Conservation (phyloP, 2,888 invertebrate genomes). For the Pardosa pseudoannulata region DNA sequence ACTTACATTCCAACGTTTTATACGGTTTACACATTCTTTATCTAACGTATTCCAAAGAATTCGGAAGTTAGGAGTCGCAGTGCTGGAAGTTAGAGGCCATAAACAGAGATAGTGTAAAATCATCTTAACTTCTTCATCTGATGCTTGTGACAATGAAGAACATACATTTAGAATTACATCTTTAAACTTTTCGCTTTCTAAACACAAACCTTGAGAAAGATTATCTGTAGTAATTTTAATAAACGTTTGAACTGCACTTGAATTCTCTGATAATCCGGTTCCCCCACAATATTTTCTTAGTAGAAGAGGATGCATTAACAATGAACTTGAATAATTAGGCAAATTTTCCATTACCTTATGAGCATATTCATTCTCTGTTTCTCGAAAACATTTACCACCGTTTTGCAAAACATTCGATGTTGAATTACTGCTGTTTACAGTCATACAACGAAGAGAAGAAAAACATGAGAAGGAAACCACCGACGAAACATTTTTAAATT, state of each 20-base stretch:
- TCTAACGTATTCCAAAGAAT: conserved; percentile 49
- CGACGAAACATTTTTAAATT: no score
- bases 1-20: conserved; percentile 33
- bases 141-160: background rate
- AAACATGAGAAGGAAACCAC: no score
- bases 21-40: conserved; percentile 32
- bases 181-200: conserved; percentile 33
- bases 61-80: conserved; percentile 45
- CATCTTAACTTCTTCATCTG: conserved; percentile 25
- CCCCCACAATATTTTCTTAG: background rate
- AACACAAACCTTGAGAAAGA: background rate
- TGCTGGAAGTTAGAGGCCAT: conserved; percentile 44
- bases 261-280: background rate
- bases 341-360: conserved; percentile 48
- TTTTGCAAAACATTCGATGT: no score
- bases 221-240: conserved; percentile 27
- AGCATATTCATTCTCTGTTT: conserved; percentile 55
- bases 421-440: no score
- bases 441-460: background rate
- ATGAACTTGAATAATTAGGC: conserved; percentile 1
- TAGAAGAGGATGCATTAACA: conserved; percentile 23
- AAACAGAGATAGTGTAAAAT: conserved; percentile 42
- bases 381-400: conserved; percentile 34
- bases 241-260: conserved; percentile 19
- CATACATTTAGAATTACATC: background rate